These are phyloP conservation scores for Myodes glareolus DNA, from an alignment of 2,113 vertebrate species.

Conservation along the genomic window DNA sequence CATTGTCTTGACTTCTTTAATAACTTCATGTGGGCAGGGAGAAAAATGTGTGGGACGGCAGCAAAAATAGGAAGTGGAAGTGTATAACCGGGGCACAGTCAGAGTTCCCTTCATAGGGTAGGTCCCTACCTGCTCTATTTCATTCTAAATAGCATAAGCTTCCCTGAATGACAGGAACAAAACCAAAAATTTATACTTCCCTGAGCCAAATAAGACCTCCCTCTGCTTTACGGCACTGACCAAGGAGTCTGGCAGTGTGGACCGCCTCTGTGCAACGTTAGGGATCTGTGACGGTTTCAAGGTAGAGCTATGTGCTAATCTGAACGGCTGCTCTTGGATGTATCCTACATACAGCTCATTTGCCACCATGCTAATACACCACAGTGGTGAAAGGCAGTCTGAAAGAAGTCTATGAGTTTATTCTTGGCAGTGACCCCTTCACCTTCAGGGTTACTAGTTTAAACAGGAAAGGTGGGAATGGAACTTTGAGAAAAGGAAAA, in stretches of 20 bases:
- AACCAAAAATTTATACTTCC: background rate
- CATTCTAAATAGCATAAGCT: background rate
- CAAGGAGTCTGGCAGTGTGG: background rate
- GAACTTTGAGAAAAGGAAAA: background rate
- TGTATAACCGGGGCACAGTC: background rate
- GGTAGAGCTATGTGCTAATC: fast-evolving
- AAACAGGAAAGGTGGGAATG: background rate
- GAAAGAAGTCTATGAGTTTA: background rate
- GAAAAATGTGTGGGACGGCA: background rate
- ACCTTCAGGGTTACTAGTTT: background rate
- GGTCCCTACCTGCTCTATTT: background rate
- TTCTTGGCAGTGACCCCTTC: background rate
- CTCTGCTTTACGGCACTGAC: background rate
- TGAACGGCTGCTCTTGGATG: background rate
- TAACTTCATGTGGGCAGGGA: conserved; percentile 40
- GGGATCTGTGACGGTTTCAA: background rate
- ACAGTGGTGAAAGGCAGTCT: background rate
- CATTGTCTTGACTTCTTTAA: conserved; percentile 47
- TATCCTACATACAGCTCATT: background rate
- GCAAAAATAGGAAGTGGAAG: conserved; percentile 34
- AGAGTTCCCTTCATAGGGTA: conserved; percentile 35
- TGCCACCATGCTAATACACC: background rate
- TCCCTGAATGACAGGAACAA: background rate
- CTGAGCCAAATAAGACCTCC: background rate
- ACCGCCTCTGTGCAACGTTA: background rate